Evolutionary conservation across 2,888 invertebrate species (phyloP).

Genomic region (Belgica antarctica): DNA sequence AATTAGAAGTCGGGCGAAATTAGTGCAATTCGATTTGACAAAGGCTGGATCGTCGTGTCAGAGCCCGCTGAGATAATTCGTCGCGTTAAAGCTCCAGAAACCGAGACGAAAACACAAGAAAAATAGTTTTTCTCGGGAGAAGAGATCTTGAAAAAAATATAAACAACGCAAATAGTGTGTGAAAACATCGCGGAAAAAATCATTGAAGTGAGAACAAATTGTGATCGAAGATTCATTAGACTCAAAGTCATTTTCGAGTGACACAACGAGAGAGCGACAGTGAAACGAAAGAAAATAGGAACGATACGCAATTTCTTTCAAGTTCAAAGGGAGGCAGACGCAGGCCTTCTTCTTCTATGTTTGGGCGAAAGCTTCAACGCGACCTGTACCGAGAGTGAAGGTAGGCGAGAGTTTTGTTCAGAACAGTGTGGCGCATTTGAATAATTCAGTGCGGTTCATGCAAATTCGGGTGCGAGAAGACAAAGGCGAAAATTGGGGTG

Average conservation of each 20-base stretch:
- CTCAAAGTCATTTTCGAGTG: background rate
- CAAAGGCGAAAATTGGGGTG: too few species aligned
- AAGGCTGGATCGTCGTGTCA: too few species aligned
- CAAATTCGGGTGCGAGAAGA: too few species aligned
- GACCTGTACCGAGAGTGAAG: too few species aligned
- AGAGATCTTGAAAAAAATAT: background rate
- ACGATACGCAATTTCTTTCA: conserved; percentile 39
- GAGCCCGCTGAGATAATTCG: too few species aligned
- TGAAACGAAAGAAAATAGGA: conserved; percentile 12
- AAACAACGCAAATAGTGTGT: conserved; percentile 26
- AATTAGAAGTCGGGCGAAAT: background rate
- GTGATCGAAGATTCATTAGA: conserved; percentile 1
- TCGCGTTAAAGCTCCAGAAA: too few species aligned
- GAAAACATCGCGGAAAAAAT: background rate
- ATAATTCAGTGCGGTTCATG: too few species aligned
- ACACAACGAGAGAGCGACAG: conserved; percentile 10
- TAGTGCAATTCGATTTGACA: background rate
- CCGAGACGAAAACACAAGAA: too few species aligned
- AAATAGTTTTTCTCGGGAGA: conserved; percentile 1
- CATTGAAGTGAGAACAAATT: background rate
- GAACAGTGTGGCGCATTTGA: too few species aligned
- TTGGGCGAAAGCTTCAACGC: conserved; percentile 12
- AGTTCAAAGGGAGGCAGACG: conserved; percentile 31
- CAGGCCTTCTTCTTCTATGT: conserved; percentile 23
- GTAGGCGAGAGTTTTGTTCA: too few species aligned